Conservation (phyloP, 2,888 invertebrate genomes). For the Druceiella hillmani region DNA sequence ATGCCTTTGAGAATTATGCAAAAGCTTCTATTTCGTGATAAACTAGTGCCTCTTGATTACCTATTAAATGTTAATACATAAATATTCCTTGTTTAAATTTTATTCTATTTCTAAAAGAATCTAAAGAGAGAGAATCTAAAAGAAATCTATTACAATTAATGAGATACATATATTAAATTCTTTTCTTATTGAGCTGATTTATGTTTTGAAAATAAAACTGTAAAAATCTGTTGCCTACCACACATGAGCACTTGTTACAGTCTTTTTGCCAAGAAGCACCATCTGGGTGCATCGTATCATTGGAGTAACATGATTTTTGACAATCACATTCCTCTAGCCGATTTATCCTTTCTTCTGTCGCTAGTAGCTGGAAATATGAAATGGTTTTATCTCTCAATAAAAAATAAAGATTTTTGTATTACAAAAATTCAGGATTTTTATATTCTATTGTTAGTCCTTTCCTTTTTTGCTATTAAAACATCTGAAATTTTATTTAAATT, state of each 20-base stretch:
- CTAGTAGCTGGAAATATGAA: conserved; percentile 71
- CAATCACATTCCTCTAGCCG: conserved; percentile 87
- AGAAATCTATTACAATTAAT: background rate
- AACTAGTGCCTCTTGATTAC: no score
- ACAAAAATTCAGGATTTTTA: no score
- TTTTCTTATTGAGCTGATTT: conserved; percentile 1
- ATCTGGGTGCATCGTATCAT: conserved; percentile 75
- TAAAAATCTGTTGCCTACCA: conserved; percentile 52
- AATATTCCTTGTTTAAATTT: no score
- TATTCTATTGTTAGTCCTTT: no score
- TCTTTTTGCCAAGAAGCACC: conserved; percentile 80
- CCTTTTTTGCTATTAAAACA: no score
- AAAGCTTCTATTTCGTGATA: no score
- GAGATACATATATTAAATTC: background rate
- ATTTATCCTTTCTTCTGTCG: conserved; percentile 71
- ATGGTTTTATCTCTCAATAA: background rate
- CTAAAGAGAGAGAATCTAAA: conserved; percentile 4
- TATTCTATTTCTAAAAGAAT: no score
- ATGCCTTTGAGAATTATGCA: no score
- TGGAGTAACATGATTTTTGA: conserved; percentile 79
- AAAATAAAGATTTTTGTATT: conserved; percentile 4
- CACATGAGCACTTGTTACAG: conserved; percentile 85
- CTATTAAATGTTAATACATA: no score
- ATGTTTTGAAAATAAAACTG: conserved; percentile 7
- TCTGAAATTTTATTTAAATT: no score